These are phyloP conservation scores for Phalanger gymnotis DNA, from an alignment of 2,797 vertebrate genomes.

Conservation along the genomic window DNA sequence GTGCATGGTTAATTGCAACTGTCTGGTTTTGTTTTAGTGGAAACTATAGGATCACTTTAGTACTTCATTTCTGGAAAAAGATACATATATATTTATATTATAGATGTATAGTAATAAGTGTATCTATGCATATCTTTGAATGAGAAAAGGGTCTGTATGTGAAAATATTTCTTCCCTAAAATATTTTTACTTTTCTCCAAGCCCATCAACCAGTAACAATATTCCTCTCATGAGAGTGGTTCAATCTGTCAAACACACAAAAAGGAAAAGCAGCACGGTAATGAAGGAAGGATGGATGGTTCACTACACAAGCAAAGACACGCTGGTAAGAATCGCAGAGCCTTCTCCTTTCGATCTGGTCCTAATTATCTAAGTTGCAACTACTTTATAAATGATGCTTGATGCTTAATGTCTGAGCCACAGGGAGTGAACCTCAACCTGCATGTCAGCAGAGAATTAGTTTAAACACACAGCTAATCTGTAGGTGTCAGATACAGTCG, in stretches of 20 bases:
- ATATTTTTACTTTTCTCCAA: constrained; percentile 83
- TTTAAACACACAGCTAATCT: background rate
- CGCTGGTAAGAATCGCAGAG: constrained; percentile 87
- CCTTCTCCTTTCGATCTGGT: background rate
- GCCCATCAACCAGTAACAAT: constrained; percentile 99
- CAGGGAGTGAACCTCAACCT: background rate
- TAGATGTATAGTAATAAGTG: no score
- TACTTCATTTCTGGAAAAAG: background rate
- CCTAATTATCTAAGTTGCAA: background rate
- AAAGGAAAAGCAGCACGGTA: constrained; percentile 96
- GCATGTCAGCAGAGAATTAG: background rate
- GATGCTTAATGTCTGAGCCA: background rate
- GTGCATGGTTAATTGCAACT: background rate
- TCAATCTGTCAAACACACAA: constrained; percentile 97
- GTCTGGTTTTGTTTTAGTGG: background rate
- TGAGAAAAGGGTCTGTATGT: constrained; percentile 47
- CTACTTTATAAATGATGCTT: background rate
- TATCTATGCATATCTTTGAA: background rate
- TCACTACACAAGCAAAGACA: constrained; percentile 97
- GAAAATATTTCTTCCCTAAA: constrained; percentile 67
- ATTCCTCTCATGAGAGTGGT: constrained; percentile 98
- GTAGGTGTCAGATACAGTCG: constrained; percentile 19
- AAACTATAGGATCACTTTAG: background rate
- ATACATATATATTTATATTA: background rate
- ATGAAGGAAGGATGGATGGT: constrained; percentile 99